phyloP scores from a whole-genome alignment of 1,140 invertebrate species.

The Orchestia grillus region DNA sequence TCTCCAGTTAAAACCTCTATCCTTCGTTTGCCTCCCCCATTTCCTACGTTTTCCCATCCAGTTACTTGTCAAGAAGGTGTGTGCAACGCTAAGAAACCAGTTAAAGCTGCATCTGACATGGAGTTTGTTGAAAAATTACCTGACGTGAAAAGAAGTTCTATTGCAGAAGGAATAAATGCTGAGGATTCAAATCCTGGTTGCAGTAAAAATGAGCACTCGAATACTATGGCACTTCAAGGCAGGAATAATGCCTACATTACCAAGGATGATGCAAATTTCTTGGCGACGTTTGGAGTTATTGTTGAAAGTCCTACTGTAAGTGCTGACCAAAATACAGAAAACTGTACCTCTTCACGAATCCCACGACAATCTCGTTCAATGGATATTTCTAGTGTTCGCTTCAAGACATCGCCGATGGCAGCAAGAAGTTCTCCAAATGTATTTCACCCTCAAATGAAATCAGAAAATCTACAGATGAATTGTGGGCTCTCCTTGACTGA shows the following conservation, averaged over 20 bases:
- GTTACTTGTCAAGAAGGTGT: too few relatives aligned
- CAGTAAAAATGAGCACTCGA: neutral
- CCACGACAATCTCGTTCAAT: neutral
- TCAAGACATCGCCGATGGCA: neutral
- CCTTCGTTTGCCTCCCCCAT: too few relatives aligned
- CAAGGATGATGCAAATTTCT: neutral
- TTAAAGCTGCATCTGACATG: too few relatives aligned
- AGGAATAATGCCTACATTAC: neutral
- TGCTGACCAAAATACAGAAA: conserved; percentile 19
- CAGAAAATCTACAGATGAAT: neutral
- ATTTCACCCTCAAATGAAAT: neutral
- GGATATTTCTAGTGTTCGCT: neutral
- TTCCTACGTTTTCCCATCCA: too few relatives aligned
- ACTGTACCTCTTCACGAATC: neutral
- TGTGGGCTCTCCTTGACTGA: neutral
- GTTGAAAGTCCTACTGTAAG: neutral
- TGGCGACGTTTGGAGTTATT: conserved; percentile 30
- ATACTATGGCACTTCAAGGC: neutral
- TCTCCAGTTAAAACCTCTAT: too few relatives aligned
- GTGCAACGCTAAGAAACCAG: too few relatives aligned
- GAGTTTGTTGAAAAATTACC: too few relatives aligned
- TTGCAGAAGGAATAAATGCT: neutral
- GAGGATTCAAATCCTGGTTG: neutral
- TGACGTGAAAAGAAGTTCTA: neutral
- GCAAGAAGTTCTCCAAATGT: neutral